A percentile compares a stretch with the other conserved stretches of the same genome.
Evolutionary conservation across 2,797 vertebrate genomes (phyloP).

Genomic region (Scyliorhinus canicula): DNA sequence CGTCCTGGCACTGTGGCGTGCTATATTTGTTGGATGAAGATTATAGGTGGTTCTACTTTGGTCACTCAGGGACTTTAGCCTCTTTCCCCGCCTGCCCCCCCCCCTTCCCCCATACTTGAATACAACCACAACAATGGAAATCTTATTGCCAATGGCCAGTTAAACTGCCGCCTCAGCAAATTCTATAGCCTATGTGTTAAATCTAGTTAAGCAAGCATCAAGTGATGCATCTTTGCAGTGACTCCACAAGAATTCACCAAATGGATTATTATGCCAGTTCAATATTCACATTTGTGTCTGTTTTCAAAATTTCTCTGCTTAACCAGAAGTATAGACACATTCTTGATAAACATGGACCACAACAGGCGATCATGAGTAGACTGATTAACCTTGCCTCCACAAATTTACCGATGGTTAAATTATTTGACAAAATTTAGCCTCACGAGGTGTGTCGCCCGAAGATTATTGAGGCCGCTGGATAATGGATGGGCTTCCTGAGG

Average conservation of each 20-base stretch:
- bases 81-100: slow-evolving; percentile 11
- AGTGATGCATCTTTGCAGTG: neutral
- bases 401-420: neutral
- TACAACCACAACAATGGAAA: neutral
- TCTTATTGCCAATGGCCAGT: neutral
- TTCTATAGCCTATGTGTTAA: neutral
- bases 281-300: neutral
- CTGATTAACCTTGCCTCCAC: neutral
- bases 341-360: neutral
- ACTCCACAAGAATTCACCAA: neutral
- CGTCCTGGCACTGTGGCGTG: slow-evolving; percentile 35
- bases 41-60: slow-evolving; percentile 36
- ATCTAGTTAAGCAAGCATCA: neutral
- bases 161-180: neutral
- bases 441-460: neutral
- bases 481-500: neutral
- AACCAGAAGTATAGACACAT: neutral
- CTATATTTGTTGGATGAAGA: slow-evolving; percentile 35
- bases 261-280: neutral
- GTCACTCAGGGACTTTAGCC: slow-evolving; percentile 30
- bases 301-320: neutral
- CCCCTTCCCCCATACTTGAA: neutral
- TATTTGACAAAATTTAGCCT: neutral
- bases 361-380: neutral
- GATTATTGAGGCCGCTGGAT: neutral